phyloP scores from a whole-genome alignment of 2,113 vertebrate genomes.

The Pachycephala philippinensis region DNA sequence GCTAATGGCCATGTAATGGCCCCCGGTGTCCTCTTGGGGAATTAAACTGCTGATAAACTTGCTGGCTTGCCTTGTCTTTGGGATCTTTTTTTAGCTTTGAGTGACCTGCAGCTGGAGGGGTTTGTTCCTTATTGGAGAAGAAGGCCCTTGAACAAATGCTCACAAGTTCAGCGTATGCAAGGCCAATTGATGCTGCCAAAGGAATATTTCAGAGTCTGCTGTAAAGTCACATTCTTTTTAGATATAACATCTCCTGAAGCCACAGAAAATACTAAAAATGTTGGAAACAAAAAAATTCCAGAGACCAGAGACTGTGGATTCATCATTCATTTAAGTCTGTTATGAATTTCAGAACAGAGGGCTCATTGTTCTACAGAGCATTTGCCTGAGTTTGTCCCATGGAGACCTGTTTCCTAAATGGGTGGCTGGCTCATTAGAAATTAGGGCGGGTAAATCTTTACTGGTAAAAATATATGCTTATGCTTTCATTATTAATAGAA shows the following conservation, averaged over 20 bases:
- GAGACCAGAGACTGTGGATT: background rate
- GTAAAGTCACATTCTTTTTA: background rate
- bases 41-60: constrained; percentile 25
- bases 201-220: background rate
- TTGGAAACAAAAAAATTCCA: background rate
- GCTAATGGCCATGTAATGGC: constrained; percentile 12
- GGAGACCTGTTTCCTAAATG: background rate
- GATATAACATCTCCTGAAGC: background rate
- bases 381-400: background rate
- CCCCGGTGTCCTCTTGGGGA: constrained; percentile 5
- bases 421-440: background rate
- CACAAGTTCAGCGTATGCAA: background rate
- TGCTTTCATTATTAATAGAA: background rate
- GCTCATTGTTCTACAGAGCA: background rate
- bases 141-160: background rate
- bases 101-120: background rate
- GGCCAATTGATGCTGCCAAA: background rate
- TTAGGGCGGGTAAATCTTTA: background rate
- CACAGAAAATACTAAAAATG: background rate
- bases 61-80: background rate
- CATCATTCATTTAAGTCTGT: background rate
- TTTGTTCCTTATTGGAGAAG: constrained; percentile 22
- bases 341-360: background rate
- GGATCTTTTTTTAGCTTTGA: background rate
- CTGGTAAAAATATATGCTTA: background rate